A percentile compares a stretch with the other conserved stretches of the same genome.
These are phyloP conservation scores for Tachypleus tridentatus DNA, from an alignment of 1,140 invertebrate genomes.

Conservation along the genomic window DNA sequence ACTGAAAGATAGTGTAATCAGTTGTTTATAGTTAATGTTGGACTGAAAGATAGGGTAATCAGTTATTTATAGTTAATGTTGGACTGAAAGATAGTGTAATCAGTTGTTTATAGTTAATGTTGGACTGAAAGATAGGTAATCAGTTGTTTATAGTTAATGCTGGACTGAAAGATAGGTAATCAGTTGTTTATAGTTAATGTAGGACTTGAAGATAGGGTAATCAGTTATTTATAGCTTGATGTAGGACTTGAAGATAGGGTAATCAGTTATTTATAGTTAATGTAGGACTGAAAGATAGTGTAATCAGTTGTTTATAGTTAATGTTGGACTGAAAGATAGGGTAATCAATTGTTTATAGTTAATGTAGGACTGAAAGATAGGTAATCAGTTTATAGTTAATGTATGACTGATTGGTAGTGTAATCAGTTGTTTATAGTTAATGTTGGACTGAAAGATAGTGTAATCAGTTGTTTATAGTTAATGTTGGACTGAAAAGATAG, in stretches of 20 bases:
- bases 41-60: slow-evolving; percentile 62
- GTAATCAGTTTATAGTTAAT: slow-evolving; percentile 26
- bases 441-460: slow-evolving; percentile 61
- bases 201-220: slow-evolving; percentile 65
- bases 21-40: slow-evolving; percentile 23
- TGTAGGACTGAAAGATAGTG: slow-evolving; percentile 62
- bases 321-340: slow-evolving; percentile 58
- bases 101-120: no score
- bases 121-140: slow-evolving; percentile 62
- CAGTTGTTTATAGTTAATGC: no score
- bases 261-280: slow-evolving; percentile 15
- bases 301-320: slow-evolving; percentile 25
- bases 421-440: slow-evolving; percentile 15
- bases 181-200: no score
- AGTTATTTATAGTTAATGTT: no score
- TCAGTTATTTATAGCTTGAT: slow-evolving; percentile 2
- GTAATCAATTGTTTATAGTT: slow-evolving; percentile 32
- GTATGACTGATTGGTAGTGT: slow-evolving; percentile 60
- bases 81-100: slow-evolving; percentile 65
- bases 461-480: slow-evolving; percentile 25
- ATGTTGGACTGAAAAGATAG: slow-evolving; percentile 60
- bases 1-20: slow-evolving; percentile 60
- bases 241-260: slow-evolving; percentile 64
- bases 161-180: slow-evolving; percentile 62
- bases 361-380: slow-evolving; percentile 59